Base-by-base conservation (phyloP, 2,113 vertebrate species). In the Alouatta palliata region DNA sequence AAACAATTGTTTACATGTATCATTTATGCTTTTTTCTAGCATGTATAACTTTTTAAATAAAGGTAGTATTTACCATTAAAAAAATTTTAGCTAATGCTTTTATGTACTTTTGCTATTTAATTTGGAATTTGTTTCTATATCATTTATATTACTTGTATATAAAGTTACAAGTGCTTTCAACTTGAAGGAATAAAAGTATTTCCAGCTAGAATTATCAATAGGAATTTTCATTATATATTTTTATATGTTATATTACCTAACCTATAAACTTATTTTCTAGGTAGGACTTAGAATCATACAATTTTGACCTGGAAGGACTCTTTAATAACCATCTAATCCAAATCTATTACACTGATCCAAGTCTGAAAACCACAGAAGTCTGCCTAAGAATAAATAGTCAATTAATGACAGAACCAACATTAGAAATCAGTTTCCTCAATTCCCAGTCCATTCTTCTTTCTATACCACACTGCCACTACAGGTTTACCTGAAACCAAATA, bases 11-110 rank as follows among this genome's bases (percentile, higher is more conserved):
- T 99, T 99, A 99, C 98, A 98, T 99, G 96, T 98, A 98, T 98
- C 98, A 98, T 98, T 98, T 98, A 98, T 99, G 98, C 98, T 99
- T 99, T 99, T 99, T 99, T 99, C 98, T 99, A 99, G 99, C 99
- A 99, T 99, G 99, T 99, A 98, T 98, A 99, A 99, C 98, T 98
- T 99, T 99, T 98, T 94, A 99, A 98, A 99, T 98, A 99, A 98
- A 98, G 96, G 96, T 98, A 97, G 98, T 98, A 97, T 98, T 98
- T 98, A 98, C 97, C 98, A 98, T 98, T 98, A 98, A 98, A 98
- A 54, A 61, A 68, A 1, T 68, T 66, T 97, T 97, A 96, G 96
- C 97, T 82, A 98, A 97, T 79, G 94, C 96, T 97, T 70, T 98
- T 95, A 96, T 83, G 43, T 97, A 95, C 83, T 56, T 97, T 98